A percentile compares a stretch with the other conserved stretches of the same genome.
Evolutionary conservation across 2,888 invertebrate species (phyloP).

Genomic region (Drosophila trichaetosa): DNA sequence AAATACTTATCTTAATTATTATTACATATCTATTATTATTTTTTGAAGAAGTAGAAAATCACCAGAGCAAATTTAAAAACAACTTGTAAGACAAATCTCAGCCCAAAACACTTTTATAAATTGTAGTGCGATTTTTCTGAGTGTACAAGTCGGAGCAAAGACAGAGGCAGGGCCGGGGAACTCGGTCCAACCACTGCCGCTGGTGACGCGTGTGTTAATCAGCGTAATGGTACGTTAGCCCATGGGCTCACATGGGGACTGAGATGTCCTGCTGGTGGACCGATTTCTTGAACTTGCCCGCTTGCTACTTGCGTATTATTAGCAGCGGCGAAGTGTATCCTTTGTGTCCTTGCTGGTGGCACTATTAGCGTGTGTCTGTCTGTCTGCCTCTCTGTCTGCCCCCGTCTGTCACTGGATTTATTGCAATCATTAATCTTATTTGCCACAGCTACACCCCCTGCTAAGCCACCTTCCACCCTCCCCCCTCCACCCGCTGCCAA

Average conservation of each 20-base stretch:
- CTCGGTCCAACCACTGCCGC: conserved; percentile 52
- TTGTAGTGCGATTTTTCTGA: background rate
- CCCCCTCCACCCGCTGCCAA: background rate
- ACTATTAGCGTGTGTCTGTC: conserved; percentile 72
- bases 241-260: conserved; percentile 52
- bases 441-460: conserved; percentile 45
- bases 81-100: background rate
- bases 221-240: conserved; percentile 82
- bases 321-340: conserved; percentile 70
- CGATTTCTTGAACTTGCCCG: conserved; percentile 76
- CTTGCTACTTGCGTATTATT: conserved; percentile 68
- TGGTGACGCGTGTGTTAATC: conserved; percentile 80
- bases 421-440: conserved; percentile 85
- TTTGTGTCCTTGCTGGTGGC: conserved; percentile 81
- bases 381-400: conserved; percentile 56
- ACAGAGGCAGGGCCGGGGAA: background rate
- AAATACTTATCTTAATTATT: too few species aligned
- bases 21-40: too few species aligned
- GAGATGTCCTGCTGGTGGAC: conserved; percentile 65
- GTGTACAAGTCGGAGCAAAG: background rate
- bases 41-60: too few species aligned
- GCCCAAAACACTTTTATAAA: background rate
- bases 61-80: background rate
- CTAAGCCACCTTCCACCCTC: conserved; percentile 15
- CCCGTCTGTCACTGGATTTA: conserved; percentile 83